Evolutionary conservation across 2,888 invertebrate species (phyloP).

Genomic region (Philereme transversata): DNA sequence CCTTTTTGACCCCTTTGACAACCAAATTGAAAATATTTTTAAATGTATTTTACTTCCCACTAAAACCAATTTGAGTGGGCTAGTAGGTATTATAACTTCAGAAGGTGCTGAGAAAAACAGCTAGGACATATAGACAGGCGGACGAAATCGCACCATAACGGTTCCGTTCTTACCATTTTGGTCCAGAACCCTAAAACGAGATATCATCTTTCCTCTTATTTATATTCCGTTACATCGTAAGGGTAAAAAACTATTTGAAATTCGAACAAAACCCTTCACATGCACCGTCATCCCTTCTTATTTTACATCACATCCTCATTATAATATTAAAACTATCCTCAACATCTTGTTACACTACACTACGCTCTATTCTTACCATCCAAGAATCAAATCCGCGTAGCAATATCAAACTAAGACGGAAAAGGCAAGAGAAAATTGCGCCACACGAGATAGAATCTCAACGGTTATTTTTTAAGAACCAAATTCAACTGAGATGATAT

Average conservation of each 20-base stretch:
- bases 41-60: no score
- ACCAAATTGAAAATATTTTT: no score
- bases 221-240: conserved; percentile 7
- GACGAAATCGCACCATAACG: no score
- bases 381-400: conserved; percentile 21
- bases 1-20: no score
- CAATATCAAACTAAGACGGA: conserved; percentile 14
- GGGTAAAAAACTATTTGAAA: conserved; percentile 40
- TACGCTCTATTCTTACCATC: conserved; percentile 18
- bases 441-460: conserved; percentile 39
- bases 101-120: no score
- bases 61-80: no score
- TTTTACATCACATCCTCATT: conserved; percentile 59
- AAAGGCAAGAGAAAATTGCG: conserved; percentile 13
- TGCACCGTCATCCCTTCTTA: conserved; percentile 51
- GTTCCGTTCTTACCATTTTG: no score
- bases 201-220: conserved; percentile 17
- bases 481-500: conserved; percentile 38
- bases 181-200: no score
- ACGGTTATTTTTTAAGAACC: conserved; percentile 37
- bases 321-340: conserved; percentile 60
- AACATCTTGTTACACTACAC: conserved; percentile 26
- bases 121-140: no score
- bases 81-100: no score
- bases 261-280: conserved; percentile 56